These are phyloP conservation scores for Axea sp. DNA, from an alignment of 2,888 invertebrate genomes.

Conservation along the genomic window DNA sequence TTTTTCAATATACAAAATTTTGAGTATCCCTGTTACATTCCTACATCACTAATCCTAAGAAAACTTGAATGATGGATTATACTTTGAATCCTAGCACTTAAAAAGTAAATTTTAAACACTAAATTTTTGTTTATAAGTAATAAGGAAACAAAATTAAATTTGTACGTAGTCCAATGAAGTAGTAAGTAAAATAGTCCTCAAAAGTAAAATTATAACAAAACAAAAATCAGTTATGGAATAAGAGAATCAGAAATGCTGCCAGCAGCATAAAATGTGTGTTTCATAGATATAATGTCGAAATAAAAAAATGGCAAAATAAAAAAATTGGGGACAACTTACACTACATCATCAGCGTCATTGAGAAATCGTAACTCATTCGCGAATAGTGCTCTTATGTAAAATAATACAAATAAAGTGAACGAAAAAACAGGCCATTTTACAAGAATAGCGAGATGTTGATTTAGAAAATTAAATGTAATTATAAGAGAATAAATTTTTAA, in stretches of 20 bases:
- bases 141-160: no score
- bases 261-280: slow-evolving; percentile 28
- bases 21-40: no score
- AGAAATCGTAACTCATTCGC: slow-evolving; percentile 40
- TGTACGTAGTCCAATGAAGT: no score
- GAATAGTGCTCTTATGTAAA: slow-evolving; percentile 43
- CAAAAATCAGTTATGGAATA: no score
- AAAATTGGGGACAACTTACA: neutral
- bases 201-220: no score
- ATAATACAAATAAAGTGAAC: slow-evolving; percentile 70
- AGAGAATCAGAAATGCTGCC: slow-evolving; percentile 40
- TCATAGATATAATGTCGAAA: neutral
- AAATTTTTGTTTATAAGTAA: no score
- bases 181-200: no score
- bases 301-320: neutral
- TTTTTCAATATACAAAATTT: no score
- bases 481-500: slow-evolving; percentile 64
- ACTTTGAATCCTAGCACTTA: no score
- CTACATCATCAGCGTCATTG: slow-evolving; percentile 20
- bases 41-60: no score
- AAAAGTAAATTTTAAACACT: no score
- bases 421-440: slow-evolving; percentile 72
- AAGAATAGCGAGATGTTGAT: slow-evolving; percentile 63
- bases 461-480: slow-evolving; percentile 67
- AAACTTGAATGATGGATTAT: no score